Evolutionary conservation across 37 sponge, comb jelly and placozoan species (phyloP), one percentile per base, ranked within the genome.

Genomic region (Sycon ciliatum): DNA sequence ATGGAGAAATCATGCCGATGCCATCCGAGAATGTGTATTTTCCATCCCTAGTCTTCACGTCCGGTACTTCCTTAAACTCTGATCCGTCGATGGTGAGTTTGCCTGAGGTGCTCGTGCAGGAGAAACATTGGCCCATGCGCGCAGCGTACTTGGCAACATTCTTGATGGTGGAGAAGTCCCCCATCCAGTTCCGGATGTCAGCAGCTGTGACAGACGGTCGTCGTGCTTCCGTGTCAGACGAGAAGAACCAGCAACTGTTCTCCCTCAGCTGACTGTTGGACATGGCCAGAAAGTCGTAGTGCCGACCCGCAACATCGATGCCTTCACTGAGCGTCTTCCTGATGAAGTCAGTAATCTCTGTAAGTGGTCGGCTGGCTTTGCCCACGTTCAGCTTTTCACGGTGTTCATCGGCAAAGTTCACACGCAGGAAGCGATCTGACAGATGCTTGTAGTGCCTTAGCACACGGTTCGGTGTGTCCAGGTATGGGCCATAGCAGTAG

Each of bases 1-100:
- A 2, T 27, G 77, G 77, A 6, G 77, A 76, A 65, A 76, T 76
- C 39, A 52, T 28, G 22, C 77, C 77, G 4, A 76, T 57, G 38
- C 77, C 77, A 32, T 76, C 77, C 42, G 67, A 66, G 56, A 76
- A 76, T 4, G 24, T 53, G 55, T 76, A 76, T 36, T 54, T 76
- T 29, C 37, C 56, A 37, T 76, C 77, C 49, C 38, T 18, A 3
- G 69, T 67, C 57, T 27, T 39, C 4, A 76, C 54, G 49, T 76
- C 77, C 26, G 11, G 24, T 9, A 60, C 32, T 23, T 60, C 11
- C 16, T 60, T 24, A 28, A 60, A 60, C 32, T 60, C 63, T 11
- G 7, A 11, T 9, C 16, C 26, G 36, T 34, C 32, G 27, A 76
- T 58, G 22, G 46, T 16, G 27, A 33, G 5, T 29, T 76, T 68